phyloP scores from a whole-genome alignment of 2,888 invertebrate species.

The Plagodis dolabraria region DNA sequence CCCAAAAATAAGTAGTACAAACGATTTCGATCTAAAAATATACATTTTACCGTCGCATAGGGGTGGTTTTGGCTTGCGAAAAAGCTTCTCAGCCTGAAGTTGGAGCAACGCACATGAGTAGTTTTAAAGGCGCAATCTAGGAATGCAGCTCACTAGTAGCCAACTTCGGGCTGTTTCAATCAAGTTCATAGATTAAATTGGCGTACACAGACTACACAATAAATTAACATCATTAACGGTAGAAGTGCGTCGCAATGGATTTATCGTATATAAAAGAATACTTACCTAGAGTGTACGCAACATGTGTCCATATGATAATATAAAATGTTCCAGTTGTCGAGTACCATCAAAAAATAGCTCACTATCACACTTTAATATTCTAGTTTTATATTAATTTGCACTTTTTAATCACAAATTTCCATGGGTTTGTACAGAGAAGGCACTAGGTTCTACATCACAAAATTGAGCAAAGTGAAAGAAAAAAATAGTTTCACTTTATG shows the following conservation, averaged over 20 bases:
- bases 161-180: conserved; percentile 70
- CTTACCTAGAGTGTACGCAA: conserved; percentile 69
- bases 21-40: conserved; percentile 49
- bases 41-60: conserved; percentile 37
- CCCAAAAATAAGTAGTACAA: conserved; percentile 57
- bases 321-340: conserved; percentile 47
- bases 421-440: conserved; percentile 73
- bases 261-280: conserved; percentile 33
- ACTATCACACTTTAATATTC: conserved; percentile 61
- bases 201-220: conserved; percentile 62
- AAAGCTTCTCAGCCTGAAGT: conserved; percentile 42
- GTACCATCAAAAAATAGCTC: conserved; percentile 53
- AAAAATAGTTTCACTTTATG: conserved; percentile 67
- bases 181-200: conserved; percentile 84
- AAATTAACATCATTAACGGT: conserved; percentile 39
- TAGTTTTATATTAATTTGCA: conserved; percentile 72
- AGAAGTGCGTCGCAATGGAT: conserved; percentile 23
- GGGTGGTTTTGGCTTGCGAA: conserved; percentile 50
- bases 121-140: conserved; percentile 67
- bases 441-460: conserved; percentile 80
- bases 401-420: conserved; percentile 76
- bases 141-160: conserved; percentile 67
- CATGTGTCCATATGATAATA: conserved; percentile 66
- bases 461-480: conserved; percentile 76
- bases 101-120: conserved; percentile 58